phyloP scores from a whole-genome alignment of 2,113 vertebrate genomes.

The Anhinga anhinga region DNA sequence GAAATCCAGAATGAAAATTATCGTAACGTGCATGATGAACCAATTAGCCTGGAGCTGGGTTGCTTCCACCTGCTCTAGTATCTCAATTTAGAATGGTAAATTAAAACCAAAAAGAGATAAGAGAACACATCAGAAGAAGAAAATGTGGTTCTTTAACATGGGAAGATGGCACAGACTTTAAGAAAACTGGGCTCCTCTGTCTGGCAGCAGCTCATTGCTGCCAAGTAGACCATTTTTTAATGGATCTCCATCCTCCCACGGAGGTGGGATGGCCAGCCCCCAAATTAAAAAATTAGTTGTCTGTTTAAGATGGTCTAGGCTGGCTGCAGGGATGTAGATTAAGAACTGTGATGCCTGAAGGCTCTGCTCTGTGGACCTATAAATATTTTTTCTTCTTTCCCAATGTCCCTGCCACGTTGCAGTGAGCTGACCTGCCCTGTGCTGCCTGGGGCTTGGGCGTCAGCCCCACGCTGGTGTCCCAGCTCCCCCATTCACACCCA shows the following conservation, averaged over 20 bases:
- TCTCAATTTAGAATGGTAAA: slow-evolving; percentile 70
- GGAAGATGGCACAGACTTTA: background rate
- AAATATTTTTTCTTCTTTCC: background rate
- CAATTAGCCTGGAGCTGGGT: slow-evolving; percentile 73
- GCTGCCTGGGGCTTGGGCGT: background rate
- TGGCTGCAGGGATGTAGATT: background rate
- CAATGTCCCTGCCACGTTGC: background rate
- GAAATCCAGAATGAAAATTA: slow-evolving; percentile 78
- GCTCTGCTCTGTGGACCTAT: background rate
- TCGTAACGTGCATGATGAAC: slow-evolving; percentile 74
- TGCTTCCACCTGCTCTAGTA: slow-evolving; percentile 73
- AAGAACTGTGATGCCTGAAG: background rate
- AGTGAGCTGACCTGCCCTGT: background rate
- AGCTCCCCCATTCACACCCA: accelerated
- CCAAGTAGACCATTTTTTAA: background rate
- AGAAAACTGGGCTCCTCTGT: background rate
- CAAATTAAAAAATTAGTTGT: background rate
- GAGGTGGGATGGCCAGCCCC: background rate
- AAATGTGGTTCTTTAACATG: background rate
- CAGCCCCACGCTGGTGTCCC: background rate
- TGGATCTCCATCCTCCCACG: background rate
- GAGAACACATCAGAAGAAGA: background rate
- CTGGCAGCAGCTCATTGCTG: background rate
- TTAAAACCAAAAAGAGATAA: slow-evolving; percentile 64
- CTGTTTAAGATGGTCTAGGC: background rate